phyloP scores from a whole-genome alignment of 2,797 vertebrate genomes.

The Brotogeris chrysoptera region DNA sequence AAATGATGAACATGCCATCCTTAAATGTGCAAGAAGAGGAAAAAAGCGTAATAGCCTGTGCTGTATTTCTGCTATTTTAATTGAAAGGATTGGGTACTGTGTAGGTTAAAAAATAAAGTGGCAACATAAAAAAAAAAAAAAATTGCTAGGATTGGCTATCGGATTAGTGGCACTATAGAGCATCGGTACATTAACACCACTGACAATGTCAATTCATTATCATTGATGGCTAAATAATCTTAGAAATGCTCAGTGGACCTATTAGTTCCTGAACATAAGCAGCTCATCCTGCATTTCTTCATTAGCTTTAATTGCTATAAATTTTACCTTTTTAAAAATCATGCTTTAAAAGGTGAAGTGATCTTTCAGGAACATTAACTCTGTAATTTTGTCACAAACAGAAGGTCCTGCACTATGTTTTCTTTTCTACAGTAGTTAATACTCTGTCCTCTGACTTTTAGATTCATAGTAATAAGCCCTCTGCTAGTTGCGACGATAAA shows the following conservation, averaged over 20 bases:
- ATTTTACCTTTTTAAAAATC: conserved; percentile 83
- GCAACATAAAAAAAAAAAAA: conserved; percentile 44
- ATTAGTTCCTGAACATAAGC: conserved; percentile 84
- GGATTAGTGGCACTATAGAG: conserved; percentile 60
- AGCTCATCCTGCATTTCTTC: conserved; percentile 84
- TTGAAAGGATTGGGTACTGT: background rate
- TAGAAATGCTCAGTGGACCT: conserved; percentile 82
- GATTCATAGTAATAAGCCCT: conserved; percentile 63
- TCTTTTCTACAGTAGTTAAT: conserved; percentile 71
- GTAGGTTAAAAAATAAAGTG: conserved; percentile 56
- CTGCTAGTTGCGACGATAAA: conserved; percentile 55
- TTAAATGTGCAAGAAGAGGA: background rate
- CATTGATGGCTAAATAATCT: conserved; percentile 83
- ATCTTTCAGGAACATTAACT: conserved; percentile 85
- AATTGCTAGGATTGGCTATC: conserved; percentile 56
- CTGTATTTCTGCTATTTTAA: conserved; percentile 48
- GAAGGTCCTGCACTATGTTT: conserved; percentile 77
- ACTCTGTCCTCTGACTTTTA: conserved; percentile 63
- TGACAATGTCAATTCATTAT: conserved; percentile 84
- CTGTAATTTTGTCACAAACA: conserved; percentile 83
- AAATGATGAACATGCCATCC: background rate
- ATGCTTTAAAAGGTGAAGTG: conserved; percentile 82
- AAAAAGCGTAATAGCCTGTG: background rate
- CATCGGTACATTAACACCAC: conserved; percentile 72
- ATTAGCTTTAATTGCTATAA: conserved; percentile 85